A percentile compares a stretch with the other conserved stretches of the same genome.
Conservation (phyloP, 2,113 vertebrate genomes). For the Phocoena phocoena region DNA sequence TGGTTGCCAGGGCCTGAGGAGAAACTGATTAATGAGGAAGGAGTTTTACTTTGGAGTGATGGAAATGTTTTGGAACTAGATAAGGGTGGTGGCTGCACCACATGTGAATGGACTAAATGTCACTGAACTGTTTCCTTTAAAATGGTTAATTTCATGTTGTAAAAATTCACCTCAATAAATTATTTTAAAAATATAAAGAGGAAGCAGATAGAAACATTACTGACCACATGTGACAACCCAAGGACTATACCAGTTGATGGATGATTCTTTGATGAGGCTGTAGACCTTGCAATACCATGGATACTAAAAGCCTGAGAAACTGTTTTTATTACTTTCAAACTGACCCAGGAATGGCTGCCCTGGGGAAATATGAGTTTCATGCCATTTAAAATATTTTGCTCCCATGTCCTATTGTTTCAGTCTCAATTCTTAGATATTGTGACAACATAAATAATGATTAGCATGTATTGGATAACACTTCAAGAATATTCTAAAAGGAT, state of each 20-base stretch:
- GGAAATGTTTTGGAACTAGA: background rate
- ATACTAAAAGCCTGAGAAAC: background rate
- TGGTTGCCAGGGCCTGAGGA: background rate
- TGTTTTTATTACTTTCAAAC: slow-evolving; percentile 24
- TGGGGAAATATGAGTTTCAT: slow-evolving; percentile 33
- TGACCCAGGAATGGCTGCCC: background rate
- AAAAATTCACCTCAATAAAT: background rate
- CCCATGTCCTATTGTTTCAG: background rate
- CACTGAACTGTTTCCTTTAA: background rate
- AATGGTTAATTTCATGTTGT: background rate
- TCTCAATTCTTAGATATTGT: slow-evolving; percentile 31
- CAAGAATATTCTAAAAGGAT: background rate
- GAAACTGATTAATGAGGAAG: background rate
- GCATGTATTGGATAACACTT: slow-evolving; percentile 5
- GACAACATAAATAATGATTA: slow-evolving; percentile 64
- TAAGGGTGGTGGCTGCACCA: background rate
- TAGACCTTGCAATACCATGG: background rate
- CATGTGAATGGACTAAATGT: background rate
- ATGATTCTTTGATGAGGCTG: background rate
- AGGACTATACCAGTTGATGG: background rate
- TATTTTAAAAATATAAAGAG: background rate
- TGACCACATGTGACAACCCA: background rate
- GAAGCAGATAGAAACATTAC: background rate
- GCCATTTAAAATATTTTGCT: slow-evolving; percentile 38
- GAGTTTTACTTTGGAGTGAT: background rate